These are phyloP conservation scores for Corella eumyota DNA, from an alignment of 23 tunicate species.

Conservation along the genomic window DNA sequence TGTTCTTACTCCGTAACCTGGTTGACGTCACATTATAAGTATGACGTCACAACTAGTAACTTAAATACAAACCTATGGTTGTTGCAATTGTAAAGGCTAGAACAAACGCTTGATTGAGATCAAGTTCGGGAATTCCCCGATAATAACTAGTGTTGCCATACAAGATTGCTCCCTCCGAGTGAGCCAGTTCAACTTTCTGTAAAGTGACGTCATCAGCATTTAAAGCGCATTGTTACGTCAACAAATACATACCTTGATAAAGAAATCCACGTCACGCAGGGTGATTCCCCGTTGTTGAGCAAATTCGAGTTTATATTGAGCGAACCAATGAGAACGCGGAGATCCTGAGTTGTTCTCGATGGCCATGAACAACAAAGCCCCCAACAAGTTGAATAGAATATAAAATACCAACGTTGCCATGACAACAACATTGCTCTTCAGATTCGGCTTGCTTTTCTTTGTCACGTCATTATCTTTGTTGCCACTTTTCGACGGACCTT, in stretches of 20 bases:
- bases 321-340: neutral
- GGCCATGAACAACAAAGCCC: conserved; percentile 21
- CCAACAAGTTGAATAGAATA: conserved; percentile 29
- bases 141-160: conserved; percentile 23
- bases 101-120: conserved; percentile 23
- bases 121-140: no score
- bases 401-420: conserved; percentile 18
- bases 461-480: neutral
- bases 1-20: conserved; percentile 58
- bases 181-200: conserved; percentile 27
- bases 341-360: conserved; percentile 16
- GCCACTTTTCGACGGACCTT: no score
- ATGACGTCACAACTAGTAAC: neutral
- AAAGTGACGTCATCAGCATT: neutral
- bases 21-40: neutral
- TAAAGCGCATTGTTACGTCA: neutral
- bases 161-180: conserved; percentile 6
- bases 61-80: conserved; percentile 48
- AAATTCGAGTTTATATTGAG: neutral
- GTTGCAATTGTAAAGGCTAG: conserved; percentile 50
- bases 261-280: neutral
- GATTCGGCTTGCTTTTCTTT: conserved; percentile 11
- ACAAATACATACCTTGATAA: neutral
- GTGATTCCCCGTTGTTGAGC: no score
- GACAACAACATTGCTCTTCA: conserved; percentile 21